Evolutionary conservation across 2,888 invertebrate genomes (phyloP).

Genomic region (Fragum whitleyi): DNA sequence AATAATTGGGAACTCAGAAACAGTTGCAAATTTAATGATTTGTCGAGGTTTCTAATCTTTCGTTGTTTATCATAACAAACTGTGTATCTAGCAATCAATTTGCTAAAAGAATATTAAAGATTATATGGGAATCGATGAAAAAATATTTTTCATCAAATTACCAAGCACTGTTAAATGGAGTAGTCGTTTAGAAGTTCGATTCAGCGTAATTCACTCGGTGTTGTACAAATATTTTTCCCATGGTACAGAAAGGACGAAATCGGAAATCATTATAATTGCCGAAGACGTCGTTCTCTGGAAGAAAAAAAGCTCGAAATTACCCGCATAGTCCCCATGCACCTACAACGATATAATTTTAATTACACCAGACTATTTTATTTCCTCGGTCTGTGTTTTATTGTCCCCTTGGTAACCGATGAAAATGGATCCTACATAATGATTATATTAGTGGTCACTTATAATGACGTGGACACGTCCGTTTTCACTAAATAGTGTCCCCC

Average conservation of each 20-base stretch:
- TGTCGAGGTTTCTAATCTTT: too few relatives aligned
- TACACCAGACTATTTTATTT: conserved; percentile 64
- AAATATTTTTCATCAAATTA: too few relatives aligned
- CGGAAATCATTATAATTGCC: neutral
- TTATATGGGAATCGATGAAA: too few relatives aligned
- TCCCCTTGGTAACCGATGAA: conserved; percentile 47
- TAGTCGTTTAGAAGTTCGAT: too few relatives aligned
- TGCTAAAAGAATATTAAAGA: too few relatives aligned
- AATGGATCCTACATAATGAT: conserved; percentile 61
- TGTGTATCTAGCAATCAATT: too few relatives aligned
- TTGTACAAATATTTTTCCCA: too few relatives aligned
- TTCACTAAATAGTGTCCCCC: conserved; percentile 43
- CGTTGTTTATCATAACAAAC: too few relatives aligned
- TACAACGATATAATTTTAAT: conserved; percentile 64
- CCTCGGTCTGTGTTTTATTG: conserved; percentile 47
- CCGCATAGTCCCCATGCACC: conserved; percentile 47
- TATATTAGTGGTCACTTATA: conserved; percentile 56
- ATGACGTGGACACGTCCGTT: conserved; percentile 50
- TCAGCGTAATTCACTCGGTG: too few relatives aligned
- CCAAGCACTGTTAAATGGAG: too few relatives aligned
- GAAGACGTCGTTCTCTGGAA: conserved; percentile 1
- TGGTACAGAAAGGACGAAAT: neutral
- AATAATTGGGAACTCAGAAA: too few relatives aligned
- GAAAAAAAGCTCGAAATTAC: conserved; percentile 6
- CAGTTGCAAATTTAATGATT: too few relatives aligned